These are phyloP conservation scores for Xanthia icteritia DNA, from an alignment of 2,888 invertebrate species.

Conservation along the genomic window DNA sequence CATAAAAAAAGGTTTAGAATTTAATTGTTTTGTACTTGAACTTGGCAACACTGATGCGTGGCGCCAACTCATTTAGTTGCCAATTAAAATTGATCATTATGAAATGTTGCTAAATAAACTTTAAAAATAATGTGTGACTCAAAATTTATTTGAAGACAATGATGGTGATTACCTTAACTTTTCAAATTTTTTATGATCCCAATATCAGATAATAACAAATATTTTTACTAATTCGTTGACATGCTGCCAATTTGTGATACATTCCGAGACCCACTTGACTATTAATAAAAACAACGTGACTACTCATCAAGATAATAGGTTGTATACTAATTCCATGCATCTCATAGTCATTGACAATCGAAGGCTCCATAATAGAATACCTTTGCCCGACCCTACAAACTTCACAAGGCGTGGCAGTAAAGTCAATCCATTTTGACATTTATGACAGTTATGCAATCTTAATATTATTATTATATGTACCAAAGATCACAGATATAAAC, in stretches of 20 bases:
- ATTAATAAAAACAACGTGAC: constrained; percentile 8
- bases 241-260: constrained; percentile 11
- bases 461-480: constrained; percentile 28
- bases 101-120: background rate
- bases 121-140: background rate
- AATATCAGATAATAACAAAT: background rate
- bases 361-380: constrained; percentile 4
- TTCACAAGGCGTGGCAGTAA: background rate
- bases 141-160: background rate
- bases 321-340: constrained; percentile 10
- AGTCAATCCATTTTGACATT: constrained; percentile 28
- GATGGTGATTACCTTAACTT: background rate
- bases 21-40: constrained; percentile 51
- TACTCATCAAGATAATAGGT: background rate
- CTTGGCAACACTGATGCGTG: constrained; percentile 2
- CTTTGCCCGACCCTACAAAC: constrained; percentile 15
- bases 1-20: constrained; percentile 27
- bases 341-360: constrained; percentile 8
- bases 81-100: constrained; percentile 26
- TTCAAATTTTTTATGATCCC: background rate
- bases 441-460: constrained; percentile 31
- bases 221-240: background rate
- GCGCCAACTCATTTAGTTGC: constrained; percentile 27
- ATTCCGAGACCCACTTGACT: background rate
- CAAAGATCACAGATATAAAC: constrained; percentile 35